Conservation (phyloP, 2,888 invertebrate species). For the Hydropsyche betteni region DNA sequence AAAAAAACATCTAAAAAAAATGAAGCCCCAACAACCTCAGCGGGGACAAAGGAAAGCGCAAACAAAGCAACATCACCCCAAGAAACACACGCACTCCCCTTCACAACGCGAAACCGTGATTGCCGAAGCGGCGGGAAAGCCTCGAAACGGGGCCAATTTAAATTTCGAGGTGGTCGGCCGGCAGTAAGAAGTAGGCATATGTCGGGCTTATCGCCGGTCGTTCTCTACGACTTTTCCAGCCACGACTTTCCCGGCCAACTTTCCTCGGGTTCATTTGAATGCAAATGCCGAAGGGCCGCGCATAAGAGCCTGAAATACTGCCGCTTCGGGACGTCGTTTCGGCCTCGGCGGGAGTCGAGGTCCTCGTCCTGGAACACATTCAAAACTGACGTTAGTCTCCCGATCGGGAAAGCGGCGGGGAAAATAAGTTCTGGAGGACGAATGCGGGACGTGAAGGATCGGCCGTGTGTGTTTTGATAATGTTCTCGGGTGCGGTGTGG, state of each 20-base stretch:
- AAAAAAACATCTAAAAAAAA: no score
- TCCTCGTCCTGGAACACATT: conserved; percentile 8
- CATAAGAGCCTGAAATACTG: conserved; percentile 40
- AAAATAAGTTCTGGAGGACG: not conserved
- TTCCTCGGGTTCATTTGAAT: conserved; percentile 33
- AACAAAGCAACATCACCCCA: conserved; percentile 10
- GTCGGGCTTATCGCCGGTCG: conserved; percentile 34
- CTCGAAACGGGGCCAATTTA: conserved; percentile 12
- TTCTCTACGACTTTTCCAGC: conserved; percentile 4
- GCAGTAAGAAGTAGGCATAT: conserved; percentile 35
- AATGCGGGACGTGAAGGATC: not conserved
- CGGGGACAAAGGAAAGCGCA: conserved; percentile 17
- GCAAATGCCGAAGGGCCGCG: conserved; percentile 32
- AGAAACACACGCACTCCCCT: not conserved
- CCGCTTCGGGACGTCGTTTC: conserved; percentile 36
- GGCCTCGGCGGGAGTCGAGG: not conserved
- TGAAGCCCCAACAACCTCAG: no score
- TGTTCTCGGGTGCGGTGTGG: not conserved
- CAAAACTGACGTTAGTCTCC: not conserved
- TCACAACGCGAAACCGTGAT: no score
- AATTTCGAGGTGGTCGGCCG: conserved; percentile 13
- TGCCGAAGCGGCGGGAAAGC: no score
- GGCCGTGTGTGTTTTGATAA: no score
- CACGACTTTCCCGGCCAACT: conserved; percentile 19
- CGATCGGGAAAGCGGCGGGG: not conserved